Percentiles rank a stretch among this genome's conserved stretches.
Conservation (phyloP, 2,113 vertebrate genomes). For the Hippocampus zosterae region DNA sequence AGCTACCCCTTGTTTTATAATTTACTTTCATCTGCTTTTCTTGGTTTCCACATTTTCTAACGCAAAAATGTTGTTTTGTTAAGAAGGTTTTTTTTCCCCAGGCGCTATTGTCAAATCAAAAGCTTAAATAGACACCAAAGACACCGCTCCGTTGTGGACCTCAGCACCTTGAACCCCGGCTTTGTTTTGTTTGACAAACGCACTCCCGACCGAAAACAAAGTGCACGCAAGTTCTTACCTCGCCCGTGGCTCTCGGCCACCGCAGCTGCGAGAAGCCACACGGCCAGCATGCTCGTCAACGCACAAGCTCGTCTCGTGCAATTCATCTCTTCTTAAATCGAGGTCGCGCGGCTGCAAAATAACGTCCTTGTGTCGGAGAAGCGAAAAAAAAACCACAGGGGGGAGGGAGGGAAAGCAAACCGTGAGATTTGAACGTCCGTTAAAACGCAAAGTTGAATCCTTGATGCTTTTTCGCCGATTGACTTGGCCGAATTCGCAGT, state of each 20-base stretch:
- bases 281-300: conserved; percentile 43
- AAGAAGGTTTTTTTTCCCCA: background rate
- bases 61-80: background rate
- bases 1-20: background rate
- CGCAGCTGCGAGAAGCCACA: conserved; percentile 48
- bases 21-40: background rate
- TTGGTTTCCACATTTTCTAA: background rate
- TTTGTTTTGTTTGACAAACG: conserved; percentile 16
- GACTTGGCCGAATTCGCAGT: conserved; percentile 14
- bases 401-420: background rate
- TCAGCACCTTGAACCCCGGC: conserved; percentile 7
- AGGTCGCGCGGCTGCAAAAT: conserved; percentile 41
- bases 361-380: conserved; percentile 51
- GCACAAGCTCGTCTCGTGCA: conserved; percentile 42
- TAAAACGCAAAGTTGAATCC: conserved; percentile 8
- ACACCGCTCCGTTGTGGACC: conserved; percentile 47
- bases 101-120: background rate
- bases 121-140: background rate
- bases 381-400: background rate
- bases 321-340: conserved; percentile 65
- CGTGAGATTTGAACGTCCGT: conserved; percentile 3
- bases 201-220: conserved; percentile 27
- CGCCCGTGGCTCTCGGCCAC: conserved; percentile 43
- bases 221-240: conserved; percentile 67
- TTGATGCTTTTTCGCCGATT: background rate